phyloP scores from a whole-genome alignment of 2,797 vertebrate species.

The Centroberyx gerrardi region DNA sequence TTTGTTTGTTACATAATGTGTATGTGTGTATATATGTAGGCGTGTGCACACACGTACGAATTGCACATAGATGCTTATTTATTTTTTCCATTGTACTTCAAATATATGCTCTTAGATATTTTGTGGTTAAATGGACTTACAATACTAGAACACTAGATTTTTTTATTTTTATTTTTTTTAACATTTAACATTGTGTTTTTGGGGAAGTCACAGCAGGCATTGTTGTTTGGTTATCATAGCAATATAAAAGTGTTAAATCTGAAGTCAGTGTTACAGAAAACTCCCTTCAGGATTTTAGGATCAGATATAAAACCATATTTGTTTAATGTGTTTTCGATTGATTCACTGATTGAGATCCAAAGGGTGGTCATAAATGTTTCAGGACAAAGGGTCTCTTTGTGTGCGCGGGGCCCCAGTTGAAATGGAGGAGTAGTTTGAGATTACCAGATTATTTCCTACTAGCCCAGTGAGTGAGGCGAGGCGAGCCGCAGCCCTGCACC shows the following conservation, averaged over 20 bases:
- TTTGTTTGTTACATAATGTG: slow-evolving; percentile 60
- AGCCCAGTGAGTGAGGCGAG: slow-evolving; percentile 72
- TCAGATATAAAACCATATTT: slow-evolving; percentile 69
- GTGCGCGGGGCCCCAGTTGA: slow-evolving; percentile 65
- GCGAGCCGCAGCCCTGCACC: slow-evolving; percentile 67
- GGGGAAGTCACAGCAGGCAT: slow-evolving; percentile 29
- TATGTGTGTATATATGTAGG: slow-evolving; percentile 8
- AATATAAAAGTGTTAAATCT: slow-evolving; percentile 17
- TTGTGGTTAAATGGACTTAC: neutral
- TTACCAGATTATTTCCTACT: slow-evolving; percentile 86
- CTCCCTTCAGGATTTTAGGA: slow-evolving; percentile 43
- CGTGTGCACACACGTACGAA: slow-evolving; percentile 3
- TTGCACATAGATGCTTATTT: slow-evolving; percentile 1
- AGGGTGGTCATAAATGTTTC: slow-evolving; percentile 63
- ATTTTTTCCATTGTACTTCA: neutral
- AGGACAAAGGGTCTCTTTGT: slow-evolving; percentile 83
- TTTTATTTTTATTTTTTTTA: neutral
- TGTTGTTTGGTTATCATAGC: slow-evolving; percentile 27
- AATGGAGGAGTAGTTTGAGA: slow-evolving; percentile 84
- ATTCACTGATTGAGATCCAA: slow-evolving; percentile 75
- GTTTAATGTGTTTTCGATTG: slow-evolving; percentile 81
- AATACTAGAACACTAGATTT: neutral
- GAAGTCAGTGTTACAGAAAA: slow-evolving; percentile 18
- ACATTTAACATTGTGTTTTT: slow-evolving; percentile 17
- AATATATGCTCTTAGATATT: slow-evolving; percentile 26